Percentiles rank a stretch among this genome's conserved stretches.
Evolutionary conservation across 2,888 invertebrate genomes (phyloP).

Genomic region (Pristionchus fissidentatus): DNA sequence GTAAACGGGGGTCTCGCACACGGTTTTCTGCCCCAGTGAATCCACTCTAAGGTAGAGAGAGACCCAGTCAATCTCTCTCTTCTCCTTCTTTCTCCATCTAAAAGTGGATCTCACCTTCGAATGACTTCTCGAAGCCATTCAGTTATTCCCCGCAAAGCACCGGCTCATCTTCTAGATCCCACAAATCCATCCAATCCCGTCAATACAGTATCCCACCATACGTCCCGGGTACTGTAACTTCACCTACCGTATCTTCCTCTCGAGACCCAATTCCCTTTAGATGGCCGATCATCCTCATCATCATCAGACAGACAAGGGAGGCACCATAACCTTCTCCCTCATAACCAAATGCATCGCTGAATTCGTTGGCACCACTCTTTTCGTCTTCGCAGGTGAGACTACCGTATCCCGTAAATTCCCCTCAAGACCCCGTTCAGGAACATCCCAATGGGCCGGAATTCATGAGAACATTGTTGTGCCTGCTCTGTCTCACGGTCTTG

Average conservation of each 20-base stretch:
- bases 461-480: conserved; percentile 45
- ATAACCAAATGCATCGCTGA: conserved; percentile 66
- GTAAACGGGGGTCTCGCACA: neutral
- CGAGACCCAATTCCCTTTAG: conserved; percentile 15
- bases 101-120: neutral
- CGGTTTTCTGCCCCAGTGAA: neutral
- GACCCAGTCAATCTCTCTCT: neutral
- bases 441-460: conserved; percentile 37
- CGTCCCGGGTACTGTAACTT: conserved; percentile 2
- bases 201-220: conserved; percentile 25
- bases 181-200: conserved; percentile 29
- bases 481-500: conserved; percentile 69
- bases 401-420: neutral
- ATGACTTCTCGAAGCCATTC: conserved; percentile 4
- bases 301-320: conserved; percentile 27
- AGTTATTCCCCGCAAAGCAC: neutral
- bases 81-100: neutral
- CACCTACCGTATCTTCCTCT: neutral
- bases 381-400: conserved; percentile 69
- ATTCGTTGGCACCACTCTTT: conserved; percentile 68
- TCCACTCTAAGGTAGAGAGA: neutral
- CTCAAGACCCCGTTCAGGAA: neutral
- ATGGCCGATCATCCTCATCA: conserved; percentile 32
- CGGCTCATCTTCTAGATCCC: conserved; percentile 7
- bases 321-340: conserved; percentile 52